Evolutionary conservation across 2,113 vertebrate genomes (phyloP).

Genomic region (Cebidichthys violaceus): DNA sequence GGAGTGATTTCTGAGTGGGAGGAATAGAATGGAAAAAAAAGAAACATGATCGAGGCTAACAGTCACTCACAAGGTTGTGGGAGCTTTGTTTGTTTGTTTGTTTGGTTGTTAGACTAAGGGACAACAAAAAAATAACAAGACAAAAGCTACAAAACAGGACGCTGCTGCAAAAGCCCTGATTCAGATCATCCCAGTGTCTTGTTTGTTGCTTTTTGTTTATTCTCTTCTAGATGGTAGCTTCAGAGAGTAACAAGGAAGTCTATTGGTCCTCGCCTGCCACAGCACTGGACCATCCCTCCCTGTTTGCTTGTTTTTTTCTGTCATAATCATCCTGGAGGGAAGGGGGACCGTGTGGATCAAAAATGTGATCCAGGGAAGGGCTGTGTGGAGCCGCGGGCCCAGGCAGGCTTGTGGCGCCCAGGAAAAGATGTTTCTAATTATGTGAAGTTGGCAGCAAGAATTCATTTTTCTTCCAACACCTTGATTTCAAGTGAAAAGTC

Average conservation of each 20-base stretch:
- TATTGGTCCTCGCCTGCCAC: constrained; percentile 38
- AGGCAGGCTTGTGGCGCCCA: neutral
- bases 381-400: neutral
- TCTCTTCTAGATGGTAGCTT: constrained; percentile 11
- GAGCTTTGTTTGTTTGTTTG: constrained; percentile 66
- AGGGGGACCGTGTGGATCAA: neutral
- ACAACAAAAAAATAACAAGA: constrained; percentile 39
- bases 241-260: constrained; percentile 43
- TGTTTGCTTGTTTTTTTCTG: constrained; percentile 17
- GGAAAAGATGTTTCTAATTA: constrained; percentile 59
- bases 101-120: constrained; percentile 53
- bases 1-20: constrained; percentile 76
- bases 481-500: constrained; percentile 33
- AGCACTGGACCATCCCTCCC: neutral
- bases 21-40: constrained; percentile 52
- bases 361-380: constrained; percentile 2
- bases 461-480: neutral
- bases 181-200: constrained; percentile 42
- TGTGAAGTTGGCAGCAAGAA: constrained; percentile 35
- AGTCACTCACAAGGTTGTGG: constrained; percentile 63
- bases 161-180: constrained; percentile 31
- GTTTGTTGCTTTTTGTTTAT: constrained; percentile 41
- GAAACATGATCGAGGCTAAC: constrained; percentile 60
- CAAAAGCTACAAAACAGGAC: constrained; percentile 51
- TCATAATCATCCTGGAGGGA: constrained; percentile 52